Conservation (phyloP, 2,113 vertebrate species). For the Myodes glareolus region DNA sequence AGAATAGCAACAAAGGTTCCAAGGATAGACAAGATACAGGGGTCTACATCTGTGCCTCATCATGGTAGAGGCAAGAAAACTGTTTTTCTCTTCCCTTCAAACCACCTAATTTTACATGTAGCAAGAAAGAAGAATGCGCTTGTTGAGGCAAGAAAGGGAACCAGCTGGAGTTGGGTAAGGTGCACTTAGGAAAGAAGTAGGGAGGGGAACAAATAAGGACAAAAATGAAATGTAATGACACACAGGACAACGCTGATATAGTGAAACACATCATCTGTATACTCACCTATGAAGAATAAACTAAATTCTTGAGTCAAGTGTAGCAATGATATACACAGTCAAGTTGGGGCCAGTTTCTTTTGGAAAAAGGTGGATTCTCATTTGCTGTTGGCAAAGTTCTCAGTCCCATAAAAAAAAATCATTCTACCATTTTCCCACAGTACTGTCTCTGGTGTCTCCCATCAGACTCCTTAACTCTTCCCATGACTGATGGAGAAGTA, state of each 20-base stretch:
- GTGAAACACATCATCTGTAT: background rate
- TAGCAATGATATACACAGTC: background rate
- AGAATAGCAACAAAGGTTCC: background rate
- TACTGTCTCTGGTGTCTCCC: background rate
- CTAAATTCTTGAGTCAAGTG: background rate
- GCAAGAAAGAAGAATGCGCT: background rate
- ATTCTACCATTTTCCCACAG: background rate
- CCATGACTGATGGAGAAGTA: conserved; percentile 20
- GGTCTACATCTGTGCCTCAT: background rate
- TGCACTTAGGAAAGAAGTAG: background rate
- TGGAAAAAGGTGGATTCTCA: background rate
- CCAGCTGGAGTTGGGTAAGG: background rate
- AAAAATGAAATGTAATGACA: background rate
- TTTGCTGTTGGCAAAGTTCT: background rate
- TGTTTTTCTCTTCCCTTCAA: conserved; percentile 12
- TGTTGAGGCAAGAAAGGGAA: background rate
- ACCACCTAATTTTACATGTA: background rate
- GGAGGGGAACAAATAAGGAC: background rate
- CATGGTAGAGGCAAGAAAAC: background rate
- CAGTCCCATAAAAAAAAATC: background rate
- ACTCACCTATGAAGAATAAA: background rate
- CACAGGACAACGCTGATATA: background rate
- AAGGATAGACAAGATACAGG: background rate
- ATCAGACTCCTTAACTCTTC: background rate
- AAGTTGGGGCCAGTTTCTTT: background rate